Conservation (phyloP, 2,113 vertebrate species). For the Microcebus tavaratra region DNA sequence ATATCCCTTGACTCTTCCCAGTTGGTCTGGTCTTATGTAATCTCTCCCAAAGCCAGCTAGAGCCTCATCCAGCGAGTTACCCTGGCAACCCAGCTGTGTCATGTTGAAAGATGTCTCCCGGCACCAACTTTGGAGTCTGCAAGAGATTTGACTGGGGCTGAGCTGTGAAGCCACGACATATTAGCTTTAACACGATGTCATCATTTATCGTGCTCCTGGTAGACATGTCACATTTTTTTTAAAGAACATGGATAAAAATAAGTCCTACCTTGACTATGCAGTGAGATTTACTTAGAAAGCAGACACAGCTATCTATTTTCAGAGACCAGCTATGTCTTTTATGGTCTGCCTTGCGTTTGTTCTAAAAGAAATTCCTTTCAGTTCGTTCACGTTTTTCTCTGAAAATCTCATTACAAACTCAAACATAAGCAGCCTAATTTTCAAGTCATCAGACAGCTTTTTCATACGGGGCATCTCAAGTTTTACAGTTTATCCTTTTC, state of each 20-base stretch:
- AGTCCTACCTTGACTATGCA: constrained; percentile 31
- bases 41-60: constrained; percentile 7
- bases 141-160: constrained; percentile 10
- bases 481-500: constrained; percentile 35
- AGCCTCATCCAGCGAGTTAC: constrained; percentile 51
- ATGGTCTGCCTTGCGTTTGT: background rate
- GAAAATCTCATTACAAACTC: constrained; percentile 46
- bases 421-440: constrained; percentile 32
- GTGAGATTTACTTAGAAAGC: constrained; percentile 65
- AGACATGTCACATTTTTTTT: constrained; percentile 40
- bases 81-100: constrained; percentile 67
- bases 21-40: constrained; percentile 57
- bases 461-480: background rate
- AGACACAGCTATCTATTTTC: constrained; percentile 56
- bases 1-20: background rate
- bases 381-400: constrained; percentile 21
- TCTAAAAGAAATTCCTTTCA: constrained; percentile 44
- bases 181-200: constrained; percentile 38
- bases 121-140: constrained; percentile 32
- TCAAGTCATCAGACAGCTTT: constrained; percentile 16
- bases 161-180: constrained; percentile 29
- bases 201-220: background rate
- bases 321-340: constrained; percentile 24
- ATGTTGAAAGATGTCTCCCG: constrained; percentile 62
- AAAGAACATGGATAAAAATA: constrained; percentile 63